These are phyloP conservation scores for Calephelis virginiensis DNA, from an alignment of 1,140 invertebrate species.

Conservation along the genomic window DNA sequence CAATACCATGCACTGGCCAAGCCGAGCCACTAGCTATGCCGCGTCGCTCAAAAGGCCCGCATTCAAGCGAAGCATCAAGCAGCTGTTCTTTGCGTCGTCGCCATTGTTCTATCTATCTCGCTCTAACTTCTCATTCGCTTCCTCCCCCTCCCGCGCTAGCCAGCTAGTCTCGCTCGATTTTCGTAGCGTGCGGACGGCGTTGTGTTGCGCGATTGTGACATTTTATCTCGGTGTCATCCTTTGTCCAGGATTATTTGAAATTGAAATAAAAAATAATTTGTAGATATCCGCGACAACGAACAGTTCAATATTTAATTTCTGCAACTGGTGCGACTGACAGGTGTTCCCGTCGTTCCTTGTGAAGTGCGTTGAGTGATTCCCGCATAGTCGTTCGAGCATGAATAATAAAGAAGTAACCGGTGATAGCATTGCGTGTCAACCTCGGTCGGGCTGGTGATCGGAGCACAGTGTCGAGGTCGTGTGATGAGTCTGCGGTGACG, in stretches of 20 bases:
- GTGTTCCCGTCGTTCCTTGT: conserved; percentile 48
- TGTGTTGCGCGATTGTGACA: conserved; percentile 39
- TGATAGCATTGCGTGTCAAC: conserved; percentile 64
- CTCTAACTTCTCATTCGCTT: conserved; percentile 45
- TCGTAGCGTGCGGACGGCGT: conserved; percentile 58
- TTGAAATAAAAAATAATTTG: conserved; percentile 29
- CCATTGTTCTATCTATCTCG: conserved; percentile 70
- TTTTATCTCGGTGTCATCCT: conserved; percentile 64
- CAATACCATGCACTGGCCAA: background rate
- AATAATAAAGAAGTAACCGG: conserved; percentile 76
- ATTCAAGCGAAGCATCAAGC: conserved; percentile 32
- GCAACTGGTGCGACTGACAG: conserved; percentile 50
- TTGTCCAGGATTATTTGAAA: conserved; percentile 63
- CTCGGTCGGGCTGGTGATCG: conserved; percentile 63
- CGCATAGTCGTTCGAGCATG: conserved; percentile 74
- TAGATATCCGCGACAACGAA: background rate
- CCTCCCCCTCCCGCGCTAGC: conserved; percentile 42
- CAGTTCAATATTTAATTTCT: conserved; percentile 24
- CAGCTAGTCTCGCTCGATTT: conserved; percentile 74
- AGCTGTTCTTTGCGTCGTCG: conserved; percentile 73
- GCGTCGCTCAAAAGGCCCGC: background rate
- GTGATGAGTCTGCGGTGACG: conserved; percentile 74
- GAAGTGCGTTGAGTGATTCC: conserved; percentile 68
- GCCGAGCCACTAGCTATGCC: conserved; percentile 32
- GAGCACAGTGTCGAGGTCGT: conserved; percentile 47